Evolutionary conservation across 1,140 invertebrate genomes (phyloP), one percentile per base, ranked within the genome.

Genomic region (Geopemphigus sp.): DNA sequence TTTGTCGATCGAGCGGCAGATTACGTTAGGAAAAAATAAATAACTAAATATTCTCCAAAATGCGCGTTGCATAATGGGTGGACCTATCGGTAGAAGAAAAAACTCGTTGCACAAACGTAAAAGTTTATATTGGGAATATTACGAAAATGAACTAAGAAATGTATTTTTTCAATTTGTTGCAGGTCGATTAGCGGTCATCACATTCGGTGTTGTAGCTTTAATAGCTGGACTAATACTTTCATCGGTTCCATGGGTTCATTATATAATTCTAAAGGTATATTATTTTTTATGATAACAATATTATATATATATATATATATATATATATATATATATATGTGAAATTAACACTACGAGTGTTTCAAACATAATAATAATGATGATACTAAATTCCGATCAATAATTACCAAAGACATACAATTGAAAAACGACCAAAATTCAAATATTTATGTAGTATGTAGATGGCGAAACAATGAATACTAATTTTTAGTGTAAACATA

Each of bases 221-320:
- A 90, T 90, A 32, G 89, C 93, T 83, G 93, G 92, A 74, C 92
- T 94, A 82, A 89, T 94, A 81, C 87, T 94, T 54, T 92, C 92
- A 50, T 92, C 91, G 82, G 91, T 94, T 85, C 93, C 93, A 72
- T 94, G 93, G 93, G 85, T 94, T 74, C 92, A 94, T 85, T 94
- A 93, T 85, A 88, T 94, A 84, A 92, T 94, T 86, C 88, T 93
- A 86, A 92, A 92, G 88, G 92, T 93, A 86, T 89, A 14, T 50
- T 19, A 56, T 50, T 39, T 80, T n/a, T 57, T 26, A 32, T 53
- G 50, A 72, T 70, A 54, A 24, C 5, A 24, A 70, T 15, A 29
- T 47, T 22, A 53, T 26, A 53, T 70, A 11, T 12, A 19, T 12
- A 50, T 14, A 50, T n/a, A 39, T 12, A 24, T 68, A 47, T 47